phyloP scores from a whole-genome alignment of 2,797 vertebrate genomes.

The Cebuella pygmaea region DNA sequence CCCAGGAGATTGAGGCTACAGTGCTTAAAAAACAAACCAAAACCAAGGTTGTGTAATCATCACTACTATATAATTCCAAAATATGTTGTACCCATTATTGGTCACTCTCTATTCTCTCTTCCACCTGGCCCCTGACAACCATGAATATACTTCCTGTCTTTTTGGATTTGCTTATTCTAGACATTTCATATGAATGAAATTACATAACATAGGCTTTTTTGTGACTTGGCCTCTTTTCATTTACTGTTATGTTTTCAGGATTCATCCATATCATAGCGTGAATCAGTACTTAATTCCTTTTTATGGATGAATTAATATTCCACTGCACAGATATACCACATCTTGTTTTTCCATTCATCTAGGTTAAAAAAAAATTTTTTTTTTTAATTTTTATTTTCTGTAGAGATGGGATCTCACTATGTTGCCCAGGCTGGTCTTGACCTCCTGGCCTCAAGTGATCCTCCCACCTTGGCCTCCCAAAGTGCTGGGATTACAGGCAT shows the following conservation, averaged over 20 bases:
- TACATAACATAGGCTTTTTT: not conserved
- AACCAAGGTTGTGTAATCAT: not conserved
- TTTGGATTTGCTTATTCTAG: slow-evolving; percentile 7
- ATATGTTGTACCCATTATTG: not conserved
- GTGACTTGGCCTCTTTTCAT: not conserved
- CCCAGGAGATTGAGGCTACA: not conserved
- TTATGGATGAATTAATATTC: not conserved
- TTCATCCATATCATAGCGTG: not conserved
- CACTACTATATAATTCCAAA: not conserved
- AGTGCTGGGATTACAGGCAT: not conserved
- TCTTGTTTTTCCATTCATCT: not conserved
- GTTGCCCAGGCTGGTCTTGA: not conserved
- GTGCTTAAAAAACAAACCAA: not conserved
- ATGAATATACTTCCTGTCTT: not conserved
- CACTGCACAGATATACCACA: not conserved
- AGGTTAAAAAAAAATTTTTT: not conserved
- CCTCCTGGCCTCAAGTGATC: not conserved
- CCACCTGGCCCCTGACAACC: not conserved
- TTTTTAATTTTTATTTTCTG: not conserved
- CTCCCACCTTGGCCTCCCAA: not conserved
- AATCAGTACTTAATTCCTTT: not conserved
- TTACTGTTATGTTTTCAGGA: not conserved
- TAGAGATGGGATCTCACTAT: not conserved
- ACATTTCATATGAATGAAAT: not conserved
- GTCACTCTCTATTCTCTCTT: not conserved